phyloP scores from a whole-genome alignment of 2,113 vertebrate genomes.

The Nestor notabilis region DNA sequence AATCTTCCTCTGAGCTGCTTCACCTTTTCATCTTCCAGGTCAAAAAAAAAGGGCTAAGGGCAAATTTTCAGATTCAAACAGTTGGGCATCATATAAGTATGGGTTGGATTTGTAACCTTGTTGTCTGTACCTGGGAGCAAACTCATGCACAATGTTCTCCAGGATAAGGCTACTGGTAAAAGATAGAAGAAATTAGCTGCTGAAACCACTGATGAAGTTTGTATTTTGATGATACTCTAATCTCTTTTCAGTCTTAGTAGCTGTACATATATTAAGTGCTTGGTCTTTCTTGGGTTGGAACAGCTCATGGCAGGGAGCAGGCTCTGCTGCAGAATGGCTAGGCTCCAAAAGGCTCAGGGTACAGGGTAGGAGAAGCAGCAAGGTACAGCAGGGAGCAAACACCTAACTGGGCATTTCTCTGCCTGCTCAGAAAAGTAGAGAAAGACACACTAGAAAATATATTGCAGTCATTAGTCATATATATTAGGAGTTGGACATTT shows the following conservation, averaged over 20 bases:
- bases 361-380: neutral
- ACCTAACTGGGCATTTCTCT: neutral
- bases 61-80: neutral
- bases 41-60: neutral
- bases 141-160: rapidly evolving
- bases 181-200: neutral
- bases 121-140: neutral
- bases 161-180: neutral
- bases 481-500: conserved; percentile 11
- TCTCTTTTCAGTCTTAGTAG: neutral
- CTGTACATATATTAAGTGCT: neutral
- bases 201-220: neutral
- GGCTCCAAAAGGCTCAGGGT: neutral
- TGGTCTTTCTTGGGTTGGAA: neutral
- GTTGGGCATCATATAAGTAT: neutral
- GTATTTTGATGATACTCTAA: neutral
- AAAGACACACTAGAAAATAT: neutral
- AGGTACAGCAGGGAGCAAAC: neutral
- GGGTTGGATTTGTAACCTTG: neutral
- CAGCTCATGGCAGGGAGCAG: neutral
- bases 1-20: neutral
- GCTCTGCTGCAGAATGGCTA: neutral
- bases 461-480: conserved; percentile 31
- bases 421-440: neutral
- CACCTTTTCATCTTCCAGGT: neutral